Percentiles rank a stretch among this genome's conserved stretches.
Conservation (phyloP, 1,140 invertebrate species). For the Hermatobates lingyangjiaoensis region DNA sequence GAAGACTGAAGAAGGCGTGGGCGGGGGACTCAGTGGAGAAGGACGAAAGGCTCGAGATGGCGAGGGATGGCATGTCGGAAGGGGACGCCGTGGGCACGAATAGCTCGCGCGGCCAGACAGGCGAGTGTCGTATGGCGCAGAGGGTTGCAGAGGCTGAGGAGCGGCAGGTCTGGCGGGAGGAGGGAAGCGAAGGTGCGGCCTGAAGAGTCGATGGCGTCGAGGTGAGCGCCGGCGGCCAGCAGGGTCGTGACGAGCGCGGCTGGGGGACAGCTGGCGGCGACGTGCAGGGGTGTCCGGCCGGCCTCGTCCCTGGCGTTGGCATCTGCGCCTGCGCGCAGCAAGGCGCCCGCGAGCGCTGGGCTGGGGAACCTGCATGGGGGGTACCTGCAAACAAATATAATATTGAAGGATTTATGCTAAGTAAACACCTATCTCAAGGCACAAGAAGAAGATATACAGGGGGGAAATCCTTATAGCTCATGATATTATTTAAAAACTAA, state of each 20-base stretch:
- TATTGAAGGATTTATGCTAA: not conserved
- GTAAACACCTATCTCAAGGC: not conserved
- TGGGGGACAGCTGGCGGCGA: constrained; percentile 32
- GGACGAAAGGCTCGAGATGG: constrained; percentile 5
- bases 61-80: constrained; percentile 3
- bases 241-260: constrained; percentile 45
- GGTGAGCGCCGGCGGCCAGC: constrained; percentile 59
- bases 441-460: not conserved
- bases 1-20: constrained; percentile 29
- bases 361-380: constrained; percentile 48
- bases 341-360: constrained; percentile 46
- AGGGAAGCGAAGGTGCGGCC: constrained; percentile 57
- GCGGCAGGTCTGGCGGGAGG: constrained; percentile 31
- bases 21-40: constrained; percentile 7
- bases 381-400: constrained; percentile 29
- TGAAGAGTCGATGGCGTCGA: constrained; percentile 65
- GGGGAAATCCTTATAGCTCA: not conserved
- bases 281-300: constrained; percentile 65
- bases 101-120: constrained; percentile 59
- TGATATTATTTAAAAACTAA: not conserved
- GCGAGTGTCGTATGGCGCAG: constrained; percentile 57
- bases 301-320: constrained; percentile 51
- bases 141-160: constrained; percentile 45
- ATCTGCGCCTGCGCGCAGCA: constrained; percentile 66
- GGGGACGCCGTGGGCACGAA: constrained; percentile 33